Percentiles rank a stretch among this genome's conserved stretches.
Evolutionary conservation across 2,113 vertebrate species (phyloP).

Genomic region (Burhinus bistriatus): DNA sequence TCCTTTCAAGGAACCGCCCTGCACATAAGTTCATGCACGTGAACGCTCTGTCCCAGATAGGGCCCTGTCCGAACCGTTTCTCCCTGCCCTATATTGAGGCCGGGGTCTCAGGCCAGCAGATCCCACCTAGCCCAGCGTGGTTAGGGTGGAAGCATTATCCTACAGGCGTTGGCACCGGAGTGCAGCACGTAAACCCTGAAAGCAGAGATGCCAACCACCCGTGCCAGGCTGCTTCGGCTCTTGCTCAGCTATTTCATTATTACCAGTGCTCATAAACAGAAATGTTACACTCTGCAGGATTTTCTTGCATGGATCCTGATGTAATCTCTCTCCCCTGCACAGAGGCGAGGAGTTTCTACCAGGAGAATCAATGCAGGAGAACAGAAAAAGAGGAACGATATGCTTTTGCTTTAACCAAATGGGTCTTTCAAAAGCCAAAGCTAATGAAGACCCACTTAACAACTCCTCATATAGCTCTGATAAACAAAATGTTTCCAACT

Average conservation of each 20-base stretch:
- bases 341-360: not conserved
- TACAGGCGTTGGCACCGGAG: accelerated
- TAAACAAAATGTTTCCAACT: conserved; percentile 47
- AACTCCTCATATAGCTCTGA: conserved; percentile 29
- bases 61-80: not conserved
- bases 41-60: not conserved
- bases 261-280: not conserved
- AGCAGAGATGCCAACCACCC: not conserved
- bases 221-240: accelerated
- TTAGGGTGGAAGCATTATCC: accelerated
- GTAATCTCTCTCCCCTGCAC: not conserved
- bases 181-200: not conserved
- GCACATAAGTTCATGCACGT: accelerated
- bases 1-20: not conserved
- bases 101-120: not conserved
- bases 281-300: not conserved
- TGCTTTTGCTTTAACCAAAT: not conserved
- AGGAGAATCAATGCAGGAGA: not conserved
- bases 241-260: not conserved
- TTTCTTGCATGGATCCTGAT: not conserved
- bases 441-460: not conserved
- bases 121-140: accelerated
- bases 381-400: not conserved
- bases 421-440: not conserved
- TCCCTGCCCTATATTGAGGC: not conserved